Conservation (phyloP, 2,888 invertebrate species). For the Eristalinus aeneus region DNA sequence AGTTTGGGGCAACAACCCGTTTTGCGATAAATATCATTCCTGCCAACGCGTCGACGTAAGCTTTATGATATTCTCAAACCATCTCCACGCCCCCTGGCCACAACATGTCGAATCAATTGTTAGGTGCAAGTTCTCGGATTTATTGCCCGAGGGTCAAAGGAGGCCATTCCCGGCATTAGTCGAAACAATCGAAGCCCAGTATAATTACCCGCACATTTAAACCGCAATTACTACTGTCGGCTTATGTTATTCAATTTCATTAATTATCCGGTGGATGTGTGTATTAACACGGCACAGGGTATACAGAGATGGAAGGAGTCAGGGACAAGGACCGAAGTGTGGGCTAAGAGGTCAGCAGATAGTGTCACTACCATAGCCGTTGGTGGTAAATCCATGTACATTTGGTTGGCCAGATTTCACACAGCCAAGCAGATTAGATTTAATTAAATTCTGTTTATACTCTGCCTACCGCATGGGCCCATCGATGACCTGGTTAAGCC, state of each 20-base stretch:
- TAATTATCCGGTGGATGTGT: slow-evolving; percentile 63
- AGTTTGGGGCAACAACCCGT: not conserved
- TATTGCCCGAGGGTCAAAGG: slow-evolving; percentile 55
- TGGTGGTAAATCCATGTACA: slow-evolving; percentile 18
- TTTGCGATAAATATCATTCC: slow-evolving; percentile 22
- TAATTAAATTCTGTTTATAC: slow-evolving; percentile 64
- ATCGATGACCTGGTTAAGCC: slow-evolving; percentile 57
- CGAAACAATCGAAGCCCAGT: slow-evolving; percentile 43
- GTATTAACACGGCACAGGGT: slow-evolving; percentile 39
- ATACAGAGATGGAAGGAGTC: not conserved
- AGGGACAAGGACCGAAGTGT: not conserved
- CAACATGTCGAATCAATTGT: slow-evolving; percentile 13
- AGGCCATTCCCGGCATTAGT: slow-evolving; percentile 17
- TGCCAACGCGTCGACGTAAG: not conserved
- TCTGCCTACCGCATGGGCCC: slow-evolving; percentile 37
- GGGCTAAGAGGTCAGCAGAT: slow-evolving; percentile 39
- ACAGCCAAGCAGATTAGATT: slow-evolving; percentile 62
- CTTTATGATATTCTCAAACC: slow-evolving; percentile 21
- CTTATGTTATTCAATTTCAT: slow-evolving; percentile 69
- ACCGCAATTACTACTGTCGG: slow-evolving; percentile 65
- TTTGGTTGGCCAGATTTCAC: slow-evolving; percentile 57
- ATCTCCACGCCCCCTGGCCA: slow-evolving; percentile 26
- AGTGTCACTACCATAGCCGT: slow-evolving; percentile 19
- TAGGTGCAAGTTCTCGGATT: slow-evolving; percentile 52
- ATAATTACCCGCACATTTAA: slow-evolving; percentile 68